These are phyloP conservation scores for Orbicella faveolata DNA, from an alignment of 64 coral and sea anemone genomes.

Conservation along the genomic window DNA sequence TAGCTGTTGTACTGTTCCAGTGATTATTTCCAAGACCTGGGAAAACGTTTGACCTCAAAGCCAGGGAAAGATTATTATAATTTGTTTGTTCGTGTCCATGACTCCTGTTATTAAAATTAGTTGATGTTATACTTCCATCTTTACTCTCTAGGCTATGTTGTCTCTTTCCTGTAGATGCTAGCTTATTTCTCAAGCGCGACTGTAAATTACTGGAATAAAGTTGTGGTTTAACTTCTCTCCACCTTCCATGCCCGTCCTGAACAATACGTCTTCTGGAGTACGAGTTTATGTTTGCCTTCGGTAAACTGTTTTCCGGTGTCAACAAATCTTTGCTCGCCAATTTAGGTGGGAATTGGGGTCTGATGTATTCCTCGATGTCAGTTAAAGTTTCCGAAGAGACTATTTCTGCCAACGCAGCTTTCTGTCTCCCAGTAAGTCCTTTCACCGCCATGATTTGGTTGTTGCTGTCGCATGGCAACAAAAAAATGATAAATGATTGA, in stretches of 20 bases:
- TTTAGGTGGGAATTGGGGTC: slow-evolving; percentile 61
- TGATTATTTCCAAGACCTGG: slow-evolving; percentile 80
- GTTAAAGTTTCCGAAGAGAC: slow-evolving; percentile 72
- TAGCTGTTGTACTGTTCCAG: slow-evolving; percentile 74
- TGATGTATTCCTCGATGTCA: slow-evolving; percentile 86
- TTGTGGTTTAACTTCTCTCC: slow-evolving; percentile 76
- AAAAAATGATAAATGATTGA: too few species aligned
- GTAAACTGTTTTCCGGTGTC: neutral
- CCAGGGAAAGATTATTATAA: slow-evolving; percentile 52
- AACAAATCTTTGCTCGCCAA: neutral
- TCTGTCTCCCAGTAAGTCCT: slow-evolving; percentile 2
- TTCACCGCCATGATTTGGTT: slow-evolving; percentile 27
- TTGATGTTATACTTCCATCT: neutral
- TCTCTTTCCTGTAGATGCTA: neutral
- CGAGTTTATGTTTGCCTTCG: neutral
- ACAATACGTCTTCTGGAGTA: slow-evolving; percentile 61
- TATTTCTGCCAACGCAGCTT: slow-evolving; percentile 75
- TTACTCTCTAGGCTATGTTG: neutral
- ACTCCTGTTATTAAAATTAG: neutral
- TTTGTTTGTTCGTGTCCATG: neutral
- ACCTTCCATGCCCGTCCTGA: slow-evolving; percentile 85
- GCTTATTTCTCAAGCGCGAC: neutral
- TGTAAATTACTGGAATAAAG: slow-evolving; percentile 22
- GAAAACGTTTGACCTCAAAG: slow-evolving; percentile 74
- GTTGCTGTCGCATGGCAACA: slow-evolving; percentile 19